Evolutionary conservation across 2,888 invertebrate species (phyloP).

Genomic region (Trachelus iudaicus): DNA sequence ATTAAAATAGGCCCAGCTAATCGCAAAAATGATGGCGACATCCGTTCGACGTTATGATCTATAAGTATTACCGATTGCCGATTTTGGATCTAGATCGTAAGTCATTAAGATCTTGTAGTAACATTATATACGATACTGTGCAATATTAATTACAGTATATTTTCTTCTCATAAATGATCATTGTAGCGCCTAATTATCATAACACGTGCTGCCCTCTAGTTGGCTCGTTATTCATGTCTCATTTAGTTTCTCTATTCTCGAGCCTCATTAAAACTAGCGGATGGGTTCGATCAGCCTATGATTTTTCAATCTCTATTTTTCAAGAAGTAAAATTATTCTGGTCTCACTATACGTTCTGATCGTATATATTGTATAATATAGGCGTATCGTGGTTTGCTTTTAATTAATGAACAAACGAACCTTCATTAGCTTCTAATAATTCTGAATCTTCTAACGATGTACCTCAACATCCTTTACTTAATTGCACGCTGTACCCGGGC

Average conservation of each 20-base stretch:
- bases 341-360: not conserved
- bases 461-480: not conserved
- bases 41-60: not conserved
- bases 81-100: not conserved
- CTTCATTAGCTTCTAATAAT: not conserved
- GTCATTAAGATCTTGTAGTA: not conserved
- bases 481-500: not conserved
- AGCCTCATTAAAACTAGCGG: not conserved
- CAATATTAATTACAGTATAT: not conserved
- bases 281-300: not conserved
- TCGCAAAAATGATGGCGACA: not conserved
- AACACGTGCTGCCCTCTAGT: not conserved
- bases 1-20: not conserved
- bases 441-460: not conserved
- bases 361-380: not conserved
- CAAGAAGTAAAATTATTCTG: not conserved
- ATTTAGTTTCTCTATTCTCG: not conserved
- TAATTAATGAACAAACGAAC: not conserved
- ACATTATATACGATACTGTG: not conserved
- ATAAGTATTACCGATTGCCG: not conserved
- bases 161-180: not conserved
- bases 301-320: not conserved
- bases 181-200: not conserved
- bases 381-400: not conserved
- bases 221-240: not conserved